Evolutionary conservation across 35 echinoderm and acorn worm genomes (phyloP), one percentile per base, ranked within the genome.

Genomic region (Apostichopus japonicus): DNA sequence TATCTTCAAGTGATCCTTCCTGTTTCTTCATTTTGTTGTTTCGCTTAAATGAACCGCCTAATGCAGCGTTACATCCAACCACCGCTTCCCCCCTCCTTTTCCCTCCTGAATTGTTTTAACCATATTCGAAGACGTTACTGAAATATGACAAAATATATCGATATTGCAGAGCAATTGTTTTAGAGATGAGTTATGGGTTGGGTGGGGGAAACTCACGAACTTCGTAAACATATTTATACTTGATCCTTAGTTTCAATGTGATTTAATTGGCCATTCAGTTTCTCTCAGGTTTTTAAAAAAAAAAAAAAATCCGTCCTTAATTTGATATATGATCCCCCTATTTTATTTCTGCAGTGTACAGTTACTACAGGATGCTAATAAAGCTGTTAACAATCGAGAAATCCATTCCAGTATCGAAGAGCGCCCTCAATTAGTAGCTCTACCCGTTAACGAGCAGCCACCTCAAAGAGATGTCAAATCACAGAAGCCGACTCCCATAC

Each of bases 331-430:
- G 33, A 4, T 44, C 33, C 33, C 33, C 33, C 33, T 44, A 44
- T 44, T 19, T 58, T 54, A 53, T 89, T 7, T 54, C 4, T 24
- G 7, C 23, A 89, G 86, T 16, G 14, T 24, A 14, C 17, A 71
- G 72, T 73, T 52, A 62, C 51, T 72, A 7, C 22, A 73, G 17
- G 61, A 53, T 16, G 44, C 21, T 16, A 56, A 73, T 10, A 89
- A 21, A 67, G 86, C 67, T 24, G n/a, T 89, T 1, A 89, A 89
- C 62, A 89, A 89, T 54, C 22, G 86, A 33, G 86, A 72, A 73
- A 89, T 89, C 10, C 86, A 89, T 89, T 72, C 24, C 5, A 24
- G 6, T 65, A 63, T 63, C 13, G 56, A 65, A 89, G 56, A 51
- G 24, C 16, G 54, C 15, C 56, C 61, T 53, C 56, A 25, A 0